Conservation (phyloP, 2,888 invertebrate genomes). For the Zelleria hepariella region DNA sequence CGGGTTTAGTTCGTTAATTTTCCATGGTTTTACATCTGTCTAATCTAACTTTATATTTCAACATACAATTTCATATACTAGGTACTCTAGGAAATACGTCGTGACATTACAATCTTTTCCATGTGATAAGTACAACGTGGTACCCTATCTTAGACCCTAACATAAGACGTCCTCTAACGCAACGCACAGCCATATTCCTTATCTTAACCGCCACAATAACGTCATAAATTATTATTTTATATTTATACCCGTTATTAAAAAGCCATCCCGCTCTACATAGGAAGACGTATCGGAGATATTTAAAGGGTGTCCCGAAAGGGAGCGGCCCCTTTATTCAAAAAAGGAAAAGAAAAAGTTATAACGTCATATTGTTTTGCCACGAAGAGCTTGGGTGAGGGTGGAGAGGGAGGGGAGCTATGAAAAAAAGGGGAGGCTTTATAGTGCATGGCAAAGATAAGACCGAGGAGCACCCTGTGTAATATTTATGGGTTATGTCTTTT, state of each 20-base stretch:
- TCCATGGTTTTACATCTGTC: no score
- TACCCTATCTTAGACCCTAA: no score
- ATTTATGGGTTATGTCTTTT: background rate
- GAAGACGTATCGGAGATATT: conserved; percentile 43
- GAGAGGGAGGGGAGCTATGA: conserved; percentile 17
- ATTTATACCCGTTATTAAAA: conserved; percentile 15
- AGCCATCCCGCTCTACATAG: conserved; percentile 39
- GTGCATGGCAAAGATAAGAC: conserved; percentile 62
- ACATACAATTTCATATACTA: no score
- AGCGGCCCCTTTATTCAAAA: conserved; percentile 58
- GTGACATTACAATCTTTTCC: no score
- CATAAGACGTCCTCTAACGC: no score
- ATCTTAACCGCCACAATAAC: background rate
- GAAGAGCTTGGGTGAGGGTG: conserved; percentile 36
- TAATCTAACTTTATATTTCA: no score
- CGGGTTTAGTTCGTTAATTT: no score
- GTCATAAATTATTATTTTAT: background rate
- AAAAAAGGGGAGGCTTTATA: conserved; percentile 45
- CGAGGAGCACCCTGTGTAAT: conserved; percentile 41
- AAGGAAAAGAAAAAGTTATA: conserved; percentile 69
- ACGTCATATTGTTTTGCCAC: conserved; percentile 72
- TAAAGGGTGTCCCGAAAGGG: conserved; percentile 53
- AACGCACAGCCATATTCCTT: background rate
- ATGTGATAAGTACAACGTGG: no score
- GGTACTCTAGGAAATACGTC: no score